Percentiles rank a stretch among this genome's conserved stretches.
Conservation (phyloP, 2,888 invertebrate species). For the Amorpha juglandis region DNA sequence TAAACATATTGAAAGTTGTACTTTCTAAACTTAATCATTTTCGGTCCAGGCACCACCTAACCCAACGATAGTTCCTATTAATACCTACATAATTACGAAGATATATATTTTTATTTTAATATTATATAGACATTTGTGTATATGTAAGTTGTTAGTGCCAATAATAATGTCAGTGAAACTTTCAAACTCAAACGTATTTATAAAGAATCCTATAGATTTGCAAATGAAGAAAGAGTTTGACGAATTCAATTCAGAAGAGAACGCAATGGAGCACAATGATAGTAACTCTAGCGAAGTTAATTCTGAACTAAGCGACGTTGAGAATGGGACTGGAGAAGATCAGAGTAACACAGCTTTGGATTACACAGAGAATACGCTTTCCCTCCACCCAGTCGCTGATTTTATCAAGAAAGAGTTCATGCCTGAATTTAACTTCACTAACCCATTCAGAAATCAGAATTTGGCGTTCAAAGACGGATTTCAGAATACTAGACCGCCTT, state of each 20-base stretch:
- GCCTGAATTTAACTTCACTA: constrained; percentile 74
- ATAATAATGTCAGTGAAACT: constrained; percentile 74
- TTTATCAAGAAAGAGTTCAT: constrained; percentile 81
- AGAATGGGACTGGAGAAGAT: constrained; percentile 67
- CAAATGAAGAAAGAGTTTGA: constrained; percentile 79
- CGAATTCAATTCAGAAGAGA: constrained; percentile 65
- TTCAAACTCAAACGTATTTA: constrained; percentile 68
- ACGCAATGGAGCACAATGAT: constrained; percentile 67
- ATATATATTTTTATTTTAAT: constrained; percentile 78
- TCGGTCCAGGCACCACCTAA: constrained; percentile 78
- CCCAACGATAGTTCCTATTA: constrained; percentile 85
- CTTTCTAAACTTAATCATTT: constrained; percentile 38
- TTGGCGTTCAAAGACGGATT: constrained; percentile 72
- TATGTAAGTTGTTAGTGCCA: constrained; percentile 52
- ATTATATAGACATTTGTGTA: constrained; percentile 58
- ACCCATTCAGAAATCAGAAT: constrained; percentile 75
- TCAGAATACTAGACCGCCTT: constrained; percentile 73
- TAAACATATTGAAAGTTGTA: neutral
- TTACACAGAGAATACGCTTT: constrained; percentile 71
- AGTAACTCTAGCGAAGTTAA: constrained; percentile 72
- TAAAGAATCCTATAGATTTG: constrained; percentile 72
- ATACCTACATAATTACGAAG: constrained; percentile 81
- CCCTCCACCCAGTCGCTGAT: constrained; percentile 74
- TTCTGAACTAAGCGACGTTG: constrained; percentile 75
- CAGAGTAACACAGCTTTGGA: constrained; percentile 62